Base-by-base conservation (phyloP, 1,140 invertebrate genomes). In the Lasioglossum albipes region DNA sequence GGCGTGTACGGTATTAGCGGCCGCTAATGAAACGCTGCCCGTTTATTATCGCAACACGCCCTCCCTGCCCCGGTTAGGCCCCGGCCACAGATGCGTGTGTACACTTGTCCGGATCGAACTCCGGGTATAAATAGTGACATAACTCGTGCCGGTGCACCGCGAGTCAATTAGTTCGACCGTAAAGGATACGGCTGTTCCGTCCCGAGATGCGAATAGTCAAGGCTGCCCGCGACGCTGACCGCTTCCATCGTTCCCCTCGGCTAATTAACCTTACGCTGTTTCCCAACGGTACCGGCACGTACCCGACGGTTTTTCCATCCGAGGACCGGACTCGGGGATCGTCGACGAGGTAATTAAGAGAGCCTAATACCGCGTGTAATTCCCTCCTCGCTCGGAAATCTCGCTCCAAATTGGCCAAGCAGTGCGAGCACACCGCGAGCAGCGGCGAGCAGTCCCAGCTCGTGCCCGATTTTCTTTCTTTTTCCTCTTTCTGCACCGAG, bases 1-100 rank as follows among this genome's bases (percentile, higher is more conserved):
- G 83, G 77, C 85, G 78, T 87, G 84, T 79, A 83, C 74, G 71
- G 77, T 84, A 87, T 87, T 87, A 87, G 85, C 78, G 65, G 81
- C 69, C 72, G 84, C 84, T 87, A 87, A 87, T 87, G 85, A 87
- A 87, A 86, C 71, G 62, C 71, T 59, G 66, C 75, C 71, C 76
- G 81, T 86, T 83, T 85, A 85, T 86, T 85, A 86, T 74, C 75
- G 74, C 80, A 69, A 67, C 67, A 70, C 69, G 64, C 68, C 41
- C 69, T 45, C 57, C 36, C 49, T 31, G 16, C 16, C 22, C 42
- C 27, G 16, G 16, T 27, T 42, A 18, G 36, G 36, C 52, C 27
- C 16, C 13, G 52, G 54, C 36, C 12, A 36, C 73, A 71, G n/a
- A 36, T 42, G 59, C 54, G 31, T 42, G n/a, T 42, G 36, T 82